Base-by-base conservation (phyloP, 2,113 vertebrate species). In the Lampris megalopsis region DNA sequence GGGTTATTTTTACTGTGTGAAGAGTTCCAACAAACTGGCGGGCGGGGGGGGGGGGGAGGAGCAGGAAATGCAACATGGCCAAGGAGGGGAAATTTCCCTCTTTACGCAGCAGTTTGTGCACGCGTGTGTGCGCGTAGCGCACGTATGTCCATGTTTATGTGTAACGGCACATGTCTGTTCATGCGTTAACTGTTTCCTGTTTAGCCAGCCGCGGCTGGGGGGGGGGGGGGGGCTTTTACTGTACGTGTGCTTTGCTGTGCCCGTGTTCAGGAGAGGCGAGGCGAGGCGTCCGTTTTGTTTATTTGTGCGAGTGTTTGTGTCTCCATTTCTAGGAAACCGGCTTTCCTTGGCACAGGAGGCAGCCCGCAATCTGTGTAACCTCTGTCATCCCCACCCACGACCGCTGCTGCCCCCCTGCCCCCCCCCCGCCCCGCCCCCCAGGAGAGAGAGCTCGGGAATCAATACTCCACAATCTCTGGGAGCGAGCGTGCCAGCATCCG, bases 1-100 rank as follows among this genome's bases (percentile, higher is more conserved):
- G 57, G 68, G 81, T 84, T 92, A 92, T 94, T 94, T 94, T 91
- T 93, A 92, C 85, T 45, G 43, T 60, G 81, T 80, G 78, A 83
- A 74, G 75, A 85, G 79, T 81, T 87, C 79, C 79, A 48, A 65
- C 64, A 77, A 77, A 85, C 71, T 75, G 82, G 84, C 63, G 68
- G 75, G 49, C 53, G 61, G 72, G 66, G 70, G 69, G 66, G 35
- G 62, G 49, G 68, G 66, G 70, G 69, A 68, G 35, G 62, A 49
- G 68, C 84, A 90, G 85, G 88, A 91, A 92, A 89, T 67, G 71
- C 83, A 75, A 79, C 81, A 80, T 80, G 78, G 89, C 84, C 80
- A 68, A 58, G 9, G 40, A 76, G 70, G 73, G 87, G 88, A 91
- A 93, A 92, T 76, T 86, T 92, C 87, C 87, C 91, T 84, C 84